Conservation (phyloP, 2,888 invertebrate genomes). For the Pyrgus malvae region DNA sequence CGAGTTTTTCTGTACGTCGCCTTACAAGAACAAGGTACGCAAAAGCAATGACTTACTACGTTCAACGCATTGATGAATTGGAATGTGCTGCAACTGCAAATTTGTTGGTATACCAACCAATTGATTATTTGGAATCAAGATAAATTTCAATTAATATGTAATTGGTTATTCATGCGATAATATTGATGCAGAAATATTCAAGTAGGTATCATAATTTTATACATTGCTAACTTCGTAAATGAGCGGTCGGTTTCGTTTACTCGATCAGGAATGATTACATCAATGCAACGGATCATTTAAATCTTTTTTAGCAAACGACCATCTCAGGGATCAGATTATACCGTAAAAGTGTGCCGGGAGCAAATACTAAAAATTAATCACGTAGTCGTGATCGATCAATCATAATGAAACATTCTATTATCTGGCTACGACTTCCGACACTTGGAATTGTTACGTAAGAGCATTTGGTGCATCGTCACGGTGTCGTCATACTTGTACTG, state of each 20-base stretch:
- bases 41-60: neutral
- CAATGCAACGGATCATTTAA: neutral
- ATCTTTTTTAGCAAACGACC: neutral
- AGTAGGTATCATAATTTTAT: too few relatives aligned
- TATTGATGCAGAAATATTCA: too few relatives aligned
- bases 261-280: neutral
- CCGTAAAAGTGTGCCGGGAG: constrained; percentile 32
- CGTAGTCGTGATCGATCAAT: constrained; percentile 47
- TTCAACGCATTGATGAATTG: neutral
- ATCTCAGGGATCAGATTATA: constrained; percentile 8
- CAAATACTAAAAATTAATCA: constrained; percentile 43
- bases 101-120: neutral
- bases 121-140: neutral
- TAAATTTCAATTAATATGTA: too few relatives aligned
- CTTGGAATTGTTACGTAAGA: constrained; percentile 35
- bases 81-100: too few relatives aligned
- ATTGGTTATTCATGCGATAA: too few relatives aligned
- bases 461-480: constrained; percentile 17
- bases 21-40: neutral
- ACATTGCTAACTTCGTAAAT: too few relatives aligned
- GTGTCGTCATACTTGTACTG: constrained; percentile 11
- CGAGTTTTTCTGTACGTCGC: constrained; percentile 16
- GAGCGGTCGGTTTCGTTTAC: too few relatives aligned
- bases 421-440: constrained; percentile 40
- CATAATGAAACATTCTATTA: constrained; percentile 41